Conservation (phyloP, 2,113 vertebrate genomes). For the Cebidichthys violaceus region DNA sequence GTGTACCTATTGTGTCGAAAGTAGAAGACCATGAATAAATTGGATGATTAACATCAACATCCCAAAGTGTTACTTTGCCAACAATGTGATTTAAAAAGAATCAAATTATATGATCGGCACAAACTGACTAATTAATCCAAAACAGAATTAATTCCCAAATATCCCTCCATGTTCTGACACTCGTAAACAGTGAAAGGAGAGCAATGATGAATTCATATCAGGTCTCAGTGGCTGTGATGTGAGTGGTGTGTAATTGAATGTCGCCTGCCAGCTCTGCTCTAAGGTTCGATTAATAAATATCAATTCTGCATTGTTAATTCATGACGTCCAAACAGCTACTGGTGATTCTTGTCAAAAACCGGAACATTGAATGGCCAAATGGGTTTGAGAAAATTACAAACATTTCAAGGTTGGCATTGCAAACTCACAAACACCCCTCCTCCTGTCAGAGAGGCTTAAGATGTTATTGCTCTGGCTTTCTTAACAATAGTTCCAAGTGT, state of each 20-base stretch:
- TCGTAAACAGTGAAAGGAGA: constrained; percentile 5
- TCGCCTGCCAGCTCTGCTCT: constrained; percentile 30
- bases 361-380: constrained; percentile 28
- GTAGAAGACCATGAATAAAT: constrained; percentile 26
- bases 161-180: constrained; percentile 6
- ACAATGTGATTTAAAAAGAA: neutral
- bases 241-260: constrained; percentile 39
- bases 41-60: constrained; percentile 38
- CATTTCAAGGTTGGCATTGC: constrained; percentile 39
- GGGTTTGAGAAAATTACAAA: constrained; percentile 36
- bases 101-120: constrained; percentile 19
- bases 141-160: constrained; percentile 29
- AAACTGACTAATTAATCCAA: constrained; percentile 46
- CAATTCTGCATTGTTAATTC: constrained; percentile 43
- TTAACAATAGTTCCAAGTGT: neutral
- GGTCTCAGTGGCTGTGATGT: constrained; percentile 5
- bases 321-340: constrained; percentile 38
- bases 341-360: constrained; percentile 28
- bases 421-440: constrained; percentile 8
- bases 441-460: constrained; percentile 1
- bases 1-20: constrained; percentile 9
- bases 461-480: constrained; percentile 14
- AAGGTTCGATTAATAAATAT: constrained; percentile 33
- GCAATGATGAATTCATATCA: constrained; percentile 22
- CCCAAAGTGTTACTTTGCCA: constrained; percentile 30